A percentile compares a stretch with the other conserved stretches of the same genome.
phyloP scores from a whole-genome alignment of 2,797 vertebrate species.

The Tympanoctomys barrerae region DNA sequence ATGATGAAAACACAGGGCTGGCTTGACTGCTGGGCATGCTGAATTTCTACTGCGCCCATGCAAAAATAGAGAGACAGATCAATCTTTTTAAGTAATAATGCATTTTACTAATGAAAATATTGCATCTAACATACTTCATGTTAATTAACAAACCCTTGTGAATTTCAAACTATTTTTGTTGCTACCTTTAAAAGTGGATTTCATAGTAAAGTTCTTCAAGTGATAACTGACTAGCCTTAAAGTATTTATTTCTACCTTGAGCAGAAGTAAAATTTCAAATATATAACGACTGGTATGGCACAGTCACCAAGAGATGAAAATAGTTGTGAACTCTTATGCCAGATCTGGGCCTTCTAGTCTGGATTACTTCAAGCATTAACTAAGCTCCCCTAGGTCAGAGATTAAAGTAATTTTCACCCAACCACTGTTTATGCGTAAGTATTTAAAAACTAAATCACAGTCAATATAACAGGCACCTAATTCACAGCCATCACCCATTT shows the following conservation, averaged over 20 bases:
- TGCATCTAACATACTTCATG: neutral
- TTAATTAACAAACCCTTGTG: neutral
- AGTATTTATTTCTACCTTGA: neutral
- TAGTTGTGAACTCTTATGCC: neutral
- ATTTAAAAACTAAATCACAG: slow-evolving; percentile 76
- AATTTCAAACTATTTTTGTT: neutral
- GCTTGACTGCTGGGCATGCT: neutral
- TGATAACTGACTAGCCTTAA: neutral
- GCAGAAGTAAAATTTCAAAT: neutral
- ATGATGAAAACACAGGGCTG: neutral
- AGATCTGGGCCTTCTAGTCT: neutral
- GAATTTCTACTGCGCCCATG: neutral
- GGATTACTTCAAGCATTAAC: slow-evolving; percentile 43
- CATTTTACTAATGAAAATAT: neutral
- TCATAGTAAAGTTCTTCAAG: neutral
- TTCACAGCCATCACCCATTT: slow-evolving; percentile 78
- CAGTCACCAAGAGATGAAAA: slow-evolving; percentile 15
- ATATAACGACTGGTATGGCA: neutral
- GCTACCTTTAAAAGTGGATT: neutral
- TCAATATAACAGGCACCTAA: slow-evolving; percentile 71
- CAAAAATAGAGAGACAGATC: neutral
- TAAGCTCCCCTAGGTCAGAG: slow-evolving; percentile 15
- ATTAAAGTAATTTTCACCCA: slow-evolving; percentile 61
- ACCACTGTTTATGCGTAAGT: slow-evolving; percentile 58
- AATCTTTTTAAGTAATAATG: neutral